phyloP scores from a whole-genome alignment of 2,797 vertebrate species.

The Threskiornis aethiopicus region DNA sequence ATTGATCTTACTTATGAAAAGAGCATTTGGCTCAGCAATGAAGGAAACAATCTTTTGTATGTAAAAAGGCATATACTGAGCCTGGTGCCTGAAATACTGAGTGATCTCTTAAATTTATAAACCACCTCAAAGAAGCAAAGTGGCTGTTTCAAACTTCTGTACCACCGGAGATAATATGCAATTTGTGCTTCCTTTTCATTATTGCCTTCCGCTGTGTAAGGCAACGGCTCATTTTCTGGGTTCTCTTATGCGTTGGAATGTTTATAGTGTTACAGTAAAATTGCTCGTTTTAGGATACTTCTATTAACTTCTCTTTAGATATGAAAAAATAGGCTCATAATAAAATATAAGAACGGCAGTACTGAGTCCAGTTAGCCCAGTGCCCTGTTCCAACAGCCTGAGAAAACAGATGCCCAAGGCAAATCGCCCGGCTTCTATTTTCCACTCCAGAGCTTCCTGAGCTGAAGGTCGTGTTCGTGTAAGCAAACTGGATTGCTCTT shows the following conservation, averaged over 20 bases:
- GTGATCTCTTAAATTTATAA: conserved; percentile 21
- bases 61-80: not conserved
- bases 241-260: not conserved
- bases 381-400: not conserved
- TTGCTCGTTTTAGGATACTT: not conserved
- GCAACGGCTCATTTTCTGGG: not conserved
- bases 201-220: not conserved
- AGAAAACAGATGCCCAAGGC: not conserved
- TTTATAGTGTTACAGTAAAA: not conserved
- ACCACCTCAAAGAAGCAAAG: not conserved
- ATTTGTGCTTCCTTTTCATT: not conserved
- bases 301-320: not conserved
- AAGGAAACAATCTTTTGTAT: not conserved
- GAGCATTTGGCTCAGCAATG: not conserved
- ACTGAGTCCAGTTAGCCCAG: not conserved
- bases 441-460: not conserved
- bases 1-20: not conserved
- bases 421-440: not conserved
- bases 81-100: not conserved
- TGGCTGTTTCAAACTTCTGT: not conserved
- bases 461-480: not conserved
- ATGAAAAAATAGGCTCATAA: not conserved
- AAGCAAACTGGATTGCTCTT: not conserved
- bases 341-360: not conserved
- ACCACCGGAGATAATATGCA: not conserved